Evolutionary conservation across 2,888 invertebrate species (phyloP), one percentile per base, ranked within the genome.

Genomic region (Coecobrya sp.): DNA sequence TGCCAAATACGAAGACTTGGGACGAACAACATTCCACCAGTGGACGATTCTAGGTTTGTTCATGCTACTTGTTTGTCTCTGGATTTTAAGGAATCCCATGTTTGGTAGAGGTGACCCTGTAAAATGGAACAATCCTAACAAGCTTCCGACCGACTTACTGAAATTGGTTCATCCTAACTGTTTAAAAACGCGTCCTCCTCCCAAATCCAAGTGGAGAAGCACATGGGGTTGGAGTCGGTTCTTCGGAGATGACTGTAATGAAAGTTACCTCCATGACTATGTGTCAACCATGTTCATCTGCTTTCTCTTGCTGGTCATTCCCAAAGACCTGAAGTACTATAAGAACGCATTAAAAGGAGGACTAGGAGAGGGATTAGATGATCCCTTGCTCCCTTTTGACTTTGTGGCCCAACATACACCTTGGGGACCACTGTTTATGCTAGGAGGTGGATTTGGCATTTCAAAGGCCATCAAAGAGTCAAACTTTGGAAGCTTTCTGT

Each of bases 41-140:
- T 94, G 89, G 95, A 96, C 96, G 82, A 97, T 98, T 0, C 97
- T 97, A 36, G 93, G 97, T 3, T 96, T 98, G 86, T 99, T 99
- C 96, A 95, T 98, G 36, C 93, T 97, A 10, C 97, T 98, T 4
- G 97, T 99, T 16, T 95, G 97, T 84, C 96, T 99, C 95, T 99
- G 99, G 97, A 98, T 99, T 95, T 98, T 98, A 95, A 97, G 98
- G 70, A 97, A 97, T 93, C 99, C 99, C 0, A 98, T 98, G 93
- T 98, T 99, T 95, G 97, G 98, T 95, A 96, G 96, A 0, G 99
- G 99, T 1, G 98, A 98, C 95, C 96, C 96, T 0, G 99, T 55
- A 0, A 5, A 10, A 8, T 87, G 1, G 22, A 55, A 55, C 49
- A 36, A 73, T 13, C 59, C 52, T 16, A 0, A 13, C 2, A 49